These are phyloP conservation scores for Idris sp. DNA, from an alignment of 1,140 invertebrate species.

Conservation along the genomic window DNA sequence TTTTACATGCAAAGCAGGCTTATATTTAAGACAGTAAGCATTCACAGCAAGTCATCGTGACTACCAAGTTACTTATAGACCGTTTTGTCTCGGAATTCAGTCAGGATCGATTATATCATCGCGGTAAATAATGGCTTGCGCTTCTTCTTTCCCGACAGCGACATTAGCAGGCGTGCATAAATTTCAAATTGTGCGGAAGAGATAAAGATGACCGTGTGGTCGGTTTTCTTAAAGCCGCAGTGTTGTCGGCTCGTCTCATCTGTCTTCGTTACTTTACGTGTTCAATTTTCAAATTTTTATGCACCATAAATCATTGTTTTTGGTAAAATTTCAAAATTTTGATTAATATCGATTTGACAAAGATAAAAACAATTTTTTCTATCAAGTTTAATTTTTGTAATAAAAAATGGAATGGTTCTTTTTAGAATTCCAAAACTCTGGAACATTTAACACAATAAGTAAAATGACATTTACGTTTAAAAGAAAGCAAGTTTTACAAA, in stretches of 20 bases:
- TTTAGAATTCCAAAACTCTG: no score
- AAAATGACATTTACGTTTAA: no score
- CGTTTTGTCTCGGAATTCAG: constrained; percentile 41
- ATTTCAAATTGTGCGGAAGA: constrained; percentile 72
- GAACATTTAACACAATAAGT: no score
- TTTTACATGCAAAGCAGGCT: constrained; percentile 1
- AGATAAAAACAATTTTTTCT: no score
- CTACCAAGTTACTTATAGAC: constrained; percentile 17
- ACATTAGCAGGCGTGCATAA: constrained; percentile 65
- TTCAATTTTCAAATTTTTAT: no score
- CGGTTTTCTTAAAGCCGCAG: constrained; percentile 42
- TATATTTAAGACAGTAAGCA: constrained; percentile 3
- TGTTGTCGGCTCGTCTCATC: constrained; percentile 44
- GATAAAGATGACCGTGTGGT: constrained; percentile 66
- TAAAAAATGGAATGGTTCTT: no score
- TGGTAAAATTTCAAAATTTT: no score
- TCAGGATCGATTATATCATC: constrained; percentile 40
- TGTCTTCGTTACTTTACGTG: no score
- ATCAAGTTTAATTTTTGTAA: no score
- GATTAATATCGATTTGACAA: no score
- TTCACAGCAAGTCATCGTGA: constrained; percentile 28
- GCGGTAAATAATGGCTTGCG: constrained; percentile 39
- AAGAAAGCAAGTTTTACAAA: no score
- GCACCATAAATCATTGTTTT: no score
- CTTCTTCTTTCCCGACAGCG: constrained; percentile 32